A percentile compares a stretch with the other conserved stretches of the same genome.
phyloP scores from a whole-genome alignment of 2,888 invertebrate species.

The Galeopsomyia nigrocyanea region DNA sequence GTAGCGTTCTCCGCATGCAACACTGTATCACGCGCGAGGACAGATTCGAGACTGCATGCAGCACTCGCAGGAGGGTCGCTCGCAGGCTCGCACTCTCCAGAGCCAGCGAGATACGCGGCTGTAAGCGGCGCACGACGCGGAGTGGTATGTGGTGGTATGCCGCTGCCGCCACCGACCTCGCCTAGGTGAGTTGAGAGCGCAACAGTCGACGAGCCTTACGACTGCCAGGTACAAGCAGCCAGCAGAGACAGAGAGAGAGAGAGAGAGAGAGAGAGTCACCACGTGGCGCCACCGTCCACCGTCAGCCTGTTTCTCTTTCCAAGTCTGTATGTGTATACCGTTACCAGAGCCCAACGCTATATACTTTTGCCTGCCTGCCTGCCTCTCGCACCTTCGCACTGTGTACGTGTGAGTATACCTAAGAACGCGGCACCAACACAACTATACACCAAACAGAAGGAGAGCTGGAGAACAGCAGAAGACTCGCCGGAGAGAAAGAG shows the following conservation, averaged over 20 bases:
- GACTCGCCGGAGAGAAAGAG: not conserved
- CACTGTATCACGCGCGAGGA: slow-evolving; percentile 28
- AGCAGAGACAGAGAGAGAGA: not conserved
- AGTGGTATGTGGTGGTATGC: slow-evolving; percentile 68
- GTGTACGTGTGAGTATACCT: slow-evolving; percentile 26
- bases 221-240: not conserved
- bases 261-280: slow-evolving; percentile 18
- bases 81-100: slow-evolving; percentile 28
- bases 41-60: slow-evolving; percentile 11
- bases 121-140: slow-evolving; percentile 60
- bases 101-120: slow-evolving; percentile 49
- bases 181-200: slow-evolving; percentile 57
- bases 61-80: not conserved
- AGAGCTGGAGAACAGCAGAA: slow-evolving; percentile 5
- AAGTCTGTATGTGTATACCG: slow-evolving; percentile 22
- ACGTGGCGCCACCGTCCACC: slow-evolving; percentile 62
- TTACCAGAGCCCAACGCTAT: slow-evolving; percentile 19
- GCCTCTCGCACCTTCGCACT: slow-evolving; percentile 12
- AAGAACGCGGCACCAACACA: too few species aligned
- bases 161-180: slow-evolving; percentile 63
- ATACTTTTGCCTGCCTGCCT: too few species aligned
- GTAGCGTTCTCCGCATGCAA: slow-evolving; percentile 33
- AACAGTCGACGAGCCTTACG: slow-evolving; percentile 22
- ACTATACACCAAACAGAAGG: not conserved
- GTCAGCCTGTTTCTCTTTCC: slow-evolving; percentile 1